A percentile compares a stretch with the other conserved stretches of the same genome.
These are phyloP conservation scores for Drosophila kikkawai DNA, from an alignment of 1,140 invertebrate species.

Conservation along the genomic window DNA sequence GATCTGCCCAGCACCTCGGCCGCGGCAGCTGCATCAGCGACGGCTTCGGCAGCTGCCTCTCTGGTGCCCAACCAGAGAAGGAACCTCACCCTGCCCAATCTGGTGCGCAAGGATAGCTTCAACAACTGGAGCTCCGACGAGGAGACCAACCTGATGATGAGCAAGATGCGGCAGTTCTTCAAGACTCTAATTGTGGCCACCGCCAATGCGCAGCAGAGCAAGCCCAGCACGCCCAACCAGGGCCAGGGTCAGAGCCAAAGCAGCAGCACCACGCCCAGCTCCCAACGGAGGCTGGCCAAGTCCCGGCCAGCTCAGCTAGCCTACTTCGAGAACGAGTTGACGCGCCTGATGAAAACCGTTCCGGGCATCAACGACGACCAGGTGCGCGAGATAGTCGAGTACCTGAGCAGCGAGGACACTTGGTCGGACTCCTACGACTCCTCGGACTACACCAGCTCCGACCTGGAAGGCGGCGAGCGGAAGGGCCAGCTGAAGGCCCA, in stretches of 20 bases:
- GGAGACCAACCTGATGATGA: conserved; percentile 97
- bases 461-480: conserved; percentile 90
- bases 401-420: conserved; percentile 95
- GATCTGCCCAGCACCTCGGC: conserved; percentile 63
- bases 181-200: conserved; percentile 92
- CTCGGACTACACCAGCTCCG: conserved; percentile 95
- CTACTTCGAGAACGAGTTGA: conserved; percentile 95
- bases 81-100: conserved; percentile 72
- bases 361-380: conserved; percentile 95
- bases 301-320: conserved; percentile 91
- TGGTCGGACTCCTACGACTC: conserved; percentile 97
- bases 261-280: conserved; percentile 84
- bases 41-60: background rate
- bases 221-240: conserved; percentile 86
- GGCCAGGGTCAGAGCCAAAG: conserved; percentile 46
- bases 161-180: conserved; percentile 96
- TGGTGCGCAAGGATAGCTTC: conserved; percentile 93
- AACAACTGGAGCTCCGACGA: conserved; percentile 97
- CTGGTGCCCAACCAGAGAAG: conserved; percentile 10
- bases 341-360: conserved; percentile 95
- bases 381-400: conserved; percentile 95
- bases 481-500: conserved; percentile 92
- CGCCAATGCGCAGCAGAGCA: conserved; percentile 86
- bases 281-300: conserved; percentile 84
- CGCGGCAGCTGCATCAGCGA: background rate